Percentiles rank a stretch among this genome's conserved stretches.
Conservation (phyloP, 2,797 vertebrate genomes). For the Sebastes matsubarae region DNA sequence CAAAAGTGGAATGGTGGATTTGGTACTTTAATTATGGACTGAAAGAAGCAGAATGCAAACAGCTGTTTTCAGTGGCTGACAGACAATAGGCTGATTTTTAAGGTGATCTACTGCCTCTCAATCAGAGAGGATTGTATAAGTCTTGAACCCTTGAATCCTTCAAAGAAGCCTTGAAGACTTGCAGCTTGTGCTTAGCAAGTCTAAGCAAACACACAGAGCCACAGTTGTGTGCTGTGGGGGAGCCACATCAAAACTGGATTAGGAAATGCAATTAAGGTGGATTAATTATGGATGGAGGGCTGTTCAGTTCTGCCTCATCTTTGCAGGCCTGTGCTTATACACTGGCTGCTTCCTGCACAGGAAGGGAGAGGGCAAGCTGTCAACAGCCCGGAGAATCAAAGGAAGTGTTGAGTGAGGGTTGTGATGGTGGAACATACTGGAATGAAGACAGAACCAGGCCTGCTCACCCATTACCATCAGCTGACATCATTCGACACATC, state of each 20-base stretch:
- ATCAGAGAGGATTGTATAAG: slow-evolving; percentile 4
- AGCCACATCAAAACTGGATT: slow-evolving; percentile 73
- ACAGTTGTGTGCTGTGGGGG: slow-evolving; percentile 41
- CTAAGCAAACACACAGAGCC: slow-evolving; percentile 38
- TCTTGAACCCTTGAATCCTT: slow-evolving; percentile 17
- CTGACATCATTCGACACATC: not conserved
- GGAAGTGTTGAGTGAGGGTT: not conserved
- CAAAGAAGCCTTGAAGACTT: slow-evolving; percentile 17
- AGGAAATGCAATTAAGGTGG: slow-evolving; percentile 78
- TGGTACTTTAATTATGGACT: not conserved
- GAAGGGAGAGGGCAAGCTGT: slow-evolving; percentile 33
- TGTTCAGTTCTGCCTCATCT: slow-evolving; percentile 57
- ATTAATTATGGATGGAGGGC: slow-evolving; percentile 79
- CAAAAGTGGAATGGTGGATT: too few species aligned
- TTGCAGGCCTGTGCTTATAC: slow-evolving; percentile 23
- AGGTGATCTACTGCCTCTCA: not conserved
- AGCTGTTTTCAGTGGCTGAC: not conserved
- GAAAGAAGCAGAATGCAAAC: not conserved
- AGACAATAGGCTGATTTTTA: not conserved
- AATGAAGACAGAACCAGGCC: not conserved
- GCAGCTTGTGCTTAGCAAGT: slow-evolving; percentile 44
- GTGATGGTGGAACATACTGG: not conserved
- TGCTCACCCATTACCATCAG: not conserved
- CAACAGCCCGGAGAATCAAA: slow-evolving; percentile 28
- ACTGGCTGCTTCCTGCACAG: slow-evolving; percentile 35